phyloP scores from a whole-genome alignment of 1,140 invertebrate genomes.

The Drosophila kurseongensis region DNA sequence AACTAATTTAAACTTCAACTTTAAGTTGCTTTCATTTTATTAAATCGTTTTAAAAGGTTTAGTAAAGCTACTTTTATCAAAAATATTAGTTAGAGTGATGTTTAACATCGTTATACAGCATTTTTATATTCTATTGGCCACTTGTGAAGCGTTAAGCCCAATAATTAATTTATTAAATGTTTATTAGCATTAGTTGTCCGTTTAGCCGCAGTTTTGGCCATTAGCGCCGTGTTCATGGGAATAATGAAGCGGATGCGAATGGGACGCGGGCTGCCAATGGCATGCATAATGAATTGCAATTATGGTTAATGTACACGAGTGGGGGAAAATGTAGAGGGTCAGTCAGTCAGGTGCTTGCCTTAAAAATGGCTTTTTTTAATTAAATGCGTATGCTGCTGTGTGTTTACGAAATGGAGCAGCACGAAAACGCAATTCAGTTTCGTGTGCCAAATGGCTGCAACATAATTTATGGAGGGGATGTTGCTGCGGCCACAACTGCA shows the following conservation, averaged over 20 bases:
- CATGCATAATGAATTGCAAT: conserved; percentile 59
- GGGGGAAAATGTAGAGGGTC: conserved; percentile 3
- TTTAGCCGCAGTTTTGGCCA: conserved; percentile 32
- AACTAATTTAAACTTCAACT: no score
- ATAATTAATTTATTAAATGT: conserved; percentile 56
- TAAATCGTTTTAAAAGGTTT: no score
- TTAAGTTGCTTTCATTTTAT: no score
- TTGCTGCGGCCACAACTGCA: conserved; percentile 23
- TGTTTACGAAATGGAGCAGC: conserved; percentile 41
- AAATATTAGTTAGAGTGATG: no score
- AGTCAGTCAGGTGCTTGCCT: conserved; percentile 25
- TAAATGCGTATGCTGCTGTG: conserved; percentile 21
- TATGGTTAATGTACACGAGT: conserved; percentile 48
- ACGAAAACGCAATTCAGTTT: conserved; percentile 30
- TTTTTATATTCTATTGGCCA: conserved; percentile 15
- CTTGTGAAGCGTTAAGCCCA: conserved; percentile 15
- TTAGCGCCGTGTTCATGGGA: conserved; percentile 20
- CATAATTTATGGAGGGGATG: conserved; percentile 58
- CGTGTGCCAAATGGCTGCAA: conserved; percentile 46
- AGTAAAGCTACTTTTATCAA: no score
- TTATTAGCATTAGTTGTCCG: conserved; percentile 43
- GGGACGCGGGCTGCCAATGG: conserved; percentile 15
- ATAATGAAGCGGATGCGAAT: conserved; percentile 38
- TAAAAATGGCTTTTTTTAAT: conserved; percentile 45
- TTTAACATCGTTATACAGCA: neutral